These are phyloP conservation scores for Glyptemys insculpta DNA, from an alignment of 2,797 vertebrate genomes.

Conservation along the genomic window DNA sequence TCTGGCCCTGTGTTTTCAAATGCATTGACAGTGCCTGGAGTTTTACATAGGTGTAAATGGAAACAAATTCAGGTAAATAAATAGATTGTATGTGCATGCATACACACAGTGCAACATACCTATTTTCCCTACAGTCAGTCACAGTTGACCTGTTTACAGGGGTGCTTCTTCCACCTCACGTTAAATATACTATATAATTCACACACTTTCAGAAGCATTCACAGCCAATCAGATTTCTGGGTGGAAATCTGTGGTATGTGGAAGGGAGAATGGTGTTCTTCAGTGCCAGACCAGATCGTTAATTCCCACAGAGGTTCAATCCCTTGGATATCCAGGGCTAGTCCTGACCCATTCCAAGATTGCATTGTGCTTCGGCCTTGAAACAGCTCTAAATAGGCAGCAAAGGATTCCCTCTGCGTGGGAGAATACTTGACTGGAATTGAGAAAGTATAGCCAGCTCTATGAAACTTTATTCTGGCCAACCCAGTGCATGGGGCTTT, in stretches of 20 bases:
- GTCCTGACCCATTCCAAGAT: not conserved
- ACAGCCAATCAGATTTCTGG: not conserved
- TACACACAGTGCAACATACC: not conserved
- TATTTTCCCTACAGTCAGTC: not conserved
- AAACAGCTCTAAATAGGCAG: not conserved
- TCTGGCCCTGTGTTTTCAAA: not conserved
- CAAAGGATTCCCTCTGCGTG: not conserved
- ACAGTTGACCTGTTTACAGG: not conserved
- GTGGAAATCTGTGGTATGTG: not conserved
- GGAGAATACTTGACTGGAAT: not conserved
- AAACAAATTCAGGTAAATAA: not conserved
- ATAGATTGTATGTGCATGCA: not conserved
- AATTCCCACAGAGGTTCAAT: not conserved
- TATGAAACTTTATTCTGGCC: rapidly evolving
- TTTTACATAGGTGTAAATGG: not conserved
- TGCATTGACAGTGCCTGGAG: not conserved
- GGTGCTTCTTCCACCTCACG: not conserved
- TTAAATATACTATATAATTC: not conserved
- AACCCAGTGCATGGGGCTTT: not conserved
- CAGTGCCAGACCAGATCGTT: not conserved
- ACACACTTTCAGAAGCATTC: not conserved
- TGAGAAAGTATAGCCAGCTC: not conserved
- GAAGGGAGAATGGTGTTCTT: not conserved
- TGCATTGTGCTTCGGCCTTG: not conserved
- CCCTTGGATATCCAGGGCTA: not conserved